Evolutionary conservation across 92 coral and sea anemone genomes (phyloP).

Genomic region (Umimayanthus kanabou): DNA sequence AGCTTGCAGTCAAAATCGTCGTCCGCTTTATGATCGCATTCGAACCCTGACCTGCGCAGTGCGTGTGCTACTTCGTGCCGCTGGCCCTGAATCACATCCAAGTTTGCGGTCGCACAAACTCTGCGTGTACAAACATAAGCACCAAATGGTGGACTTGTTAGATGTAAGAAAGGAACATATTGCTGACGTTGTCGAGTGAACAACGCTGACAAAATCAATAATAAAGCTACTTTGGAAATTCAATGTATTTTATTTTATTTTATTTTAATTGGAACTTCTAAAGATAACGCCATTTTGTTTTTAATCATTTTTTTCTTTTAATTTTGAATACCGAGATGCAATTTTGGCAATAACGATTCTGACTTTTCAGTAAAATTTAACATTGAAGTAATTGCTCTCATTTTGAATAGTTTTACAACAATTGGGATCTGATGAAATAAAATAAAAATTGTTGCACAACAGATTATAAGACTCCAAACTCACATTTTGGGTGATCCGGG

Average conservation of each 20-base stretch:
- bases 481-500: constrained; percentile 13
- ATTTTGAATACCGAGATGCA: too few species aligned
- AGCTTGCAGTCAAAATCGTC: constrained; percentile 50
- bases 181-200: neutral
- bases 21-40: constrained; percentile 5
- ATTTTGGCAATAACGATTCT: too few species aligned
- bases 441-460: too few species aligned
- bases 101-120: constrained; percentile 45
- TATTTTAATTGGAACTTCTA: neutral
- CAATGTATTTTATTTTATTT: too few species aligned
- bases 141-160: neutral
- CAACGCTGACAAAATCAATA: too few species aligned
- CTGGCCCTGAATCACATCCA: constrained; percentile 32
- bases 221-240: neutral
- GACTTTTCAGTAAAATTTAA: too few species aligned
- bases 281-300: neutral
- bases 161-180: neutral
- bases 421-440: neutral
- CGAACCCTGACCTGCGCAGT: constrained; percentile 45
- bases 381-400: neutral
- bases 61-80: constrained; percentile 38
- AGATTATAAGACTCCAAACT: neutral
- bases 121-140: constrained; percentile 5
- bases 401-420: neutral
- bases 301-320: too few species aligned